A percentile compares a stretch with the other conserved stretches of the same genome.
These are phyloP conservation scores for Lepidiolamprologus cunningtoni DNA, from an alignment of 2,113 vertebrate species.

Conservation along the genomic window DNA sequence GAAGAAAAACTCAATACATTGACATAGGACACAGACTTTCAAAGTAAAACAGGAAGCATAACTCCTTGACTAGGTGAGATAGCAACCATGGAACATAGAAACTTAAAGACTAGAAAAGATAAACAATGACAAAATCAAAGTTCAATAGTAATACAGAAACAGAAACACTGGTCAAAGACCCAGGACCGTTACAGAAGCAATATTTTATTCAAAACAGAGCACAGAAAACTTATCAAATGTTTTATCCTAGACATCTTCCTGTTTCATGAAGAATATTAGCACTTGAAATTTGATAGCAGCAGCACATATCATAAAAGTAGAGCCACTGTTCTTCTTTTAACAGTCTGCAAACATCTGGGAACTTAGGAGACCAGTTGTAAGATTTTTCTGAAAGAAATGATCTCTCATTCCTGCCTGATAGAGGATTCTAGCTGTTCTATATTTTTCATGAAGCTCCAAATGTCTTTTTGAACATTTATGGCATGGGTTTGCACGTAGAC, in stretches of 20 bases:
- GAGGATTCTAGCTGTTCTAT: not conserved
- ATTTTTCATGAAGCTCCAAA: not conserved
- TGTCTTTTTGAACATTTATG: not conserved
- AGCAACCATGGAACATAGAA: not conserved
- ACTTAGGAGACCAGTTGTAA: not conserved
- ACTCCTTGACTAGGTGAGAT: not conserved
- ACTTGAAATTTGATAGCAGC: not conserved
- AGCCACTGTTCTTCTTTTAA: not conserved
- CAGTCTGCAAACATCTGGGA: not conserved
- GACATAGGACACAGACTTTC: not conserved
- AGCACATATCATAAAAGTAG: not conserved
- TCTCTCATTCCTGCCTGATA: not conserved
- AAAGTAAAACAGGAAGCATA: not conserved
- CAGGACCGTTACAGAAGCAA: rapidly evolving
- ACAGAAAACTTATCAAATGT: not conserved
- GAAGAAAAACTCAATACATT: not conserved
- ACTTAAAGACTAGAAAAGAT: not conserved
- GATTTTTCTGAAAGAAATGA: not conserved
- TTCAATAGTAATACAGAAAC: not conserved
- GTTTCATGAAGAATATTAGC: not conserved
- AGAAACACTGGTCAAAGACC: not conserved
- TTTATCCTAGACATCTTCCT: not conserved
- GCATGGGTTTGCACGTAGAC: rapidly evolving
- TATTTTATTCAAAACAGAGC: not conserved
- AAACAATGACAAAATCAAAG: not conserved